These are phyloP conservation scores for Heterotilapia buettikoferi DNA, from an alignment of 2,113 vertebrate species.

Conservation along the genomic window DNA sequence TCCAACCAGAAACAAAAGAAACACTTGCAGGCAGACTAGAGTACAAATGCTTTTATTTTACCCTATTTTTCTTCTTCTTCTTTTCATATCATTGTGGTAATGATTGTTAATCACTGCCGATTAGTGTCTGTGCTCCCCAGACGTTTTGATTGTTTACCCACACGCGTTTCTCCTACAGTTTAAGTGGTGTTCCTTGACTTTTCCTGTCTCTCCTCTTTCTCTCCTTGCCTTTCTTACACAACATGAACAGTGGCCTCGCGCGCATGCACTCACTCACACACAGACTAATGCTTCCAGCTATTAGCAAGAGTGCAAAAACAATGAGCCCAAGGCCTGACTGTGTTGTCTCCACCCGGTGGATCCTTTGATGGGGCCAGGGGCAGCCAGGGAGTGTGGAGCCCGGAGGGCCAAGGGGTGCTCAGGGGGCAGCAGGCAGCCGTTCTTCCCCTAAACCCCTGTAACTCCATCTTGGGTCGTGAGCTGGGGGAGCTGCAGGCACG, in stretches of 20 bases:
- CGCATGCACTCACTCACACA: not conserved
- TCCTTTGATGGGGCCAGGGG: conserved; percentile 28
- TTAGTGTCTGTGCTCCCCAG: not conserved
- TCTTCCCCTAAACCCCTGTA: conserved; percentile 24
- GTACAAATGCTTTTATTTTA: not conserved
- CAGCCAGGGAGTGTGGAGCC: not conserved
- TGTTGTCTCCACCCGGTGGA: conserved; percentile 3
- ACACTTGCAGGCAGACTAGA: not conserved
- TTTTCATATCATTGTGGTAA: not conserved
- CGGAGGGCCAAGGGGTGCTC: not conserved
- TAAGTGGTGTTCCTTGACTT: not conserved
- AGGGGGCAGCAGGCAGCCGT: not conserved
- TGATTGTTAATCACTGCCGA: not conserved
- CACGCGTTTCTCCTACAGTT: not conserved
- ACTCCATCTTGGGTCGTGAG: conserved; percentile 55
- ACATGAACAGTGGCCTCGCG: not conserved
- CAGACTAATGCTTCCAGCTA: not conserved
- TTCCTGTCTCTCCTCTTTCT: not conserved
- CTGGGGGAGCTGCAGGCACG: conserved; percentile 45
- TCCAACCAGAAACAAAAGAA: not conserved
- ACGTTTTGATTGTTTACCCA: not conserved
- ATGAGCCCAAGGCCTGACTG: not conserved
- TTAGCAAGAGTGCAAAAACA: conserved; percentile 13
- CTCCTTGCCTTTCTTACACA: not conserved
- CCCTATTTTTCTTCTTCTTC: not conserved